phyloP scores from a whole-genome alignment of 2,888 invertebrate species.

The Drosophila kuntzei region DNA sequence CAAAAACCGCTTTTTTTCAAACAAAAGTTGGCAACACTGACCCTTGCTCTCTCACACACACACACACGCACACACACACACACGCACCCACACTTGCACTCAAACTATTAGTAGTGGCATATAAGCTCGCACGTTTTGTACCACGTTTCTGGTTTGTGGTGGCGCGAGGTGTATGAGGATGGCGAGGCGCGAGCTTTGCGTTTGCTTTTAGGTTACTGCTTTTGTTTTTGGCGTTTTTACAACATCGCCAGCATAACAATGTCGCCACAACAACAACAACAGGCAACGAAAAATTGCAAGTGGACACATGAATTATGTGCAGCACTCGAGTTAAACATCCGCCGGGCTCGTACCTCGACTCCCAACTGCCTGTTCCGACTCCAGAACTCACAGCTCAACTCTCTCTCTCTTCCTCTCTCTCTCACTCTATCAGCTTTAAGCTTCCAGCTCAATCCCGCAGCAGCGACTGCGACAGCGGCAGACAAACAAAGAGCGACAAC shows the following conservation, averaged over 20 bases:
- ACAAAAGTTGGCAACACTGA: too few relatives aligned
- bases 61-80: conserved; percentile 5
- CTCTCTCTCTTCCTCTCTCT: background rate
- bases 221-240: conserved; percentile 78
- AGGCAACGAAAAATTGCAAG: conserved; percentile 77
- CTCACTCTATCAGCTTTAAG: conserved; percentile 18
- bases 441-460: conserved; percentile 15
- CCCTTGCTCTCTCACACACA: conserved; percentile 3
- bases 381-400: background rate
- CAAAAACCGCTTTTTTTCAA: too few relatives aligned
- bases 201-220: conserved; percentile 58
- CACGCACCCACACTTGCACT: conserved; percentile 19
- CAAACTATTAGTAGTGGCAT: conserved; percentile 73
- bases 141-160: conserved; percentile 55
- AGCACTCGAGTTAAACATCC: conserved; percentile 81
- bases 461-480: conserved; percentile 25
- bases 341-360: conserved; percentile 57
- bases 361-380: background rate
- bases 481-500: conserved; percentile 68
- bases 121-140: conserved; percentile 73
- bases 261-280: conserved; percentile 45
- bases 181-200: conserved; percentile 17
- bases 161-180: background rate
- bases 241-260: conserved; percentile 79
- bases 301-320: conserved; percentile 82